Conservation (phyloP, 2,797 vertebrate species). For the Dromococcyx pavoninus region DNA sequence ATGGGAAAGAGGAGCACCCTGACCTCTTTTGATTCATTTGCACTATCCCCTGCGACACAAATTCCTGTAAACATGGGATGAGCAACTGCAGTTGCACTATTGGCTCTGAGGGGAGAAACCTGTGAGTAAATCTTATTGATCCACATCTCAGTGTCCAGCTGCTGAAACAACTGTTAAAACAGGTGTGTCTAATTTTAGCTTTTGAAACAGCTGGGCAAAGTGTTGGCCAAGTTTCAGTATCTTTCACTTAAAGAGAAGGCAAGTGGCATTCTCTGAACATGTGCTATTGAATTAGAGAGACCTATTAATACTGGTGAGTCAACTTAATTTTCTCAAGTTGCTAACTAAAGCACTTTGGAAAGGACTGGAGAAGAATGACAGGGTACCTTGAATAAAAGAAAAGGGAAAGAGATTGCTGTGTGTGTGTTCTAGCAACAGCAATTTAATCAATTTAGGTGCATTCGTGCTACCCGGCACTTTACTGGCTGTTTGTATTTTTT, state of each 20-base stretch:
- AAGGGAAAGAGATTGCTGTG: not conserved
- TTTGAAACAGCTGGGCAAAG: slow-evolving; percentile 32
- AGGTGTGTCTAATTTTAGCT: slow-evolving; percentile 45
- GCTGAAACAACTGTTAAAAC: slow-evolving; percentile 44
- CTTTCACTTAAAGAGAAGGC: slow-evolving; percentile 42
- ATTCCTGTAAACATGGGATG: slow-evolving; percentile 17
- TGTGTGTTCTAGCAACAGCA: slow-evolving; percentile 14
- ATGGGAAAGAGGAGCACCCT: not conserved
- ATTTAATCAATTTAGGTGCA: slow-evolving; percentile 9
- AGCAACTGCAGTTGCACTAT: not conserved
- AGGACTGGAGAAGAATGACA: not conserved
- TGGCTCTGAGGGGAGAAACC: not conserved
- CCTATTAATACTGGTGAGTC: slow-evolving; percentile 63
- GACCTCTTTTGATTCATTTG: not conserved
- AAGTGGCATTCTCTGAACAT: slow-evolving; percentile 57
- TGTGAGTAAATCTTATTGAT: slow-evolving; percentile 16
- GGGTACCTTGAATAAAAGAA: slow-evolving; percentile 1
- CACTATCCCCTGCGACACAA: slow-evolving; percentile 5
- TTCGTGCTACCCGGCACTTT: slow-evolving; percentile 15
- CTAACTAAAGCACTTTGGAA: slow-evolving; percentile 58
- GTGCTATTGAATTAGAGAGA: slow-evolving; percentile 38
- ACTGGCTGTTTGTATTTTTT: not conserved
- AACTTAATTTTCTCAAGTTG: slow-evolving; percentile 61
- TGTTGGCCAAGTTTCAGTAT: not conserved
- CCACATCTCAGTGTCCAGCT: slow-evolving; percentile 11